Conservation (phyloP, 2,113 vertebrate genomes). For the Rhinichthys klamathensis region DNA sequence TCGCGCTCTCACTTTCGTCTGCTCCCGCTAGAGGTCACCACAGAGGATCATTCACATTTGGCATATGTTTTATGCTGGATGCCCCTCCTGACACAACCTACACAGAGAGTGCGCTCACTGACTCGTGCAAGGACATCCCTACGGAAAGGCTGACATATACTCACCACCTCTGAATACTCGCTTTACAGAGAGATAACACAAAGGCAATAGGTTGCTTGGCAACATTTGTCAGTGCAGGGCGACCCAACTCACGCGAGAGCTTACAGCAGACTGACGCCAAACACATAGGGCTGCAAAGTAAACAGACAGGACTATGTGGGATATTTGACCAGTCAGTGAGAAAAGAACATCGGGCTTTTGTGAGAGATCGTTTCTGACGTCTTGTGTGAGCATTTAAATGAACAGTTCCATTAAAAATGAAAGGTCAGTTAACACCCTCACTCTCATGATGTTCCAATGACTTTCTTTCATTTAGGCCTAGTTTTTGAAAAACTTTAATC, state of each 20-base stretch:
- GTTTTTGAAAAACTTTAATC: too few species aligned
- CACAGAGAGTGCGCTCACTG: neutral
- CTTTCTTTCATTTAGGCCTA: neutral
- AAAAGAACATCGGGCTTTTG: neutral
- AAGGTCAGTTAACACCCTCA: neutral
- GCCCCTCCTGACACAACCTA: neutral
- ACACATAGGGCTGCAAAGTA: constrained; percentile 51
- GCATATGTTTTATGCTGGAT: neutral
- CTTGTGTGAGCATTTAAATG: neutral
- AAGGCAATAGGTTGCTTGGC: constrained; percentile 32
- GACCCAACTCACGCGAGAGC: neutral
- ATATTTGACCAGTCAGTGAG: constrained; percentile 64
- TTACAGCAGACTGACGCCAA: constrained; percentile 21
- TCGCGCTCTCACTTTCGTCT: neutral
- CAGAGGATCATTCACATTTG: neutral
- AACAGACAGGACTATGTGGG: constrained; percentile 53
- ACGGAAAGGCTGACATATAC: neutral
- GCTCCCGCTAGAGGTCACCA: neutral
- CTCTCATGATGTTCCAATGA: neutral
- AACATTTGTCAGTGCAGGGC: neutral
- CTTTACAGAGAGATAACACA: constrained; percentile 51
- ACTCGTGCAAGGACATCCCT: constrained; percentile 1
- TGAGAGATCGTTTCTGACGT: neutral
- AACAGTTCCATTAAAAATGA: neutral
- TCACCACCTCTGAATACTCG: constrained; percentile 30